Conservation (phyloP, 2,113 vertebrate genomes). For the Platysternon megacephalum region DNA sequence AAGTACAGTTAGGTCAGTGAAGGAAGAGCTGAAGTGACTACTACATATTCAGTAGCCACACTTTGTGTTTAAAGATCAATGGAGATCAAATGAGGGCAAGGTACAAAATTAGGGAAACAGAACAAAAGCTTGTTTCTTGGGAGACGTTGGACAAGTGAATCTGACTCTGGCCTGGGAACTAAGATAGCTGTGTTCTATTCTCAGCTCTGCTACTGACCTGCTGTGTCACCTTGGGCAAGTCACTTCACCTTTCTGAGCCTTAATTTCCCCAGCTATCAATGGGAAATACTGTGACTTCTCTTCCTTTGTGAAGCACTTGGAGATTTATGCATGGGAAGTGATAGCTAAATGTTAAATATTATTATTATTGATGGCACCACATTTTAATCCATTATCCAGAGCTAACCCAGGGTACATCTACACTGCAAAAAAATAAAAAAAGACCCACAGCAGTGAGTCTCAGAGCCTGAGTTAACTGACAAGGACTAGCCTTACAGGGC, state of each 20-base stretch:
- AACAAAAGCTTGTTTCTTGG: neutral
- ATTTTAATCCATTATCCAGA: neutral
- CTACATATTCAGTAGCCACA: too few species aligned
- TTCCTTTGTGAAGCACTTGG: neutral
- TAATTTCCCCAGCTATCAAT: neutral
- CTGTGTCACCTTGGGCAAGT: neutral
- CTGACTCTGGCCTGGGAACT: neutral
- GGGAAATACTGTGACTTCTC: neutral
- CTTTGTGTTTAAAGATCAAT: neutral
- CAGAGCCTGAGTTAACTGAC: neutral
- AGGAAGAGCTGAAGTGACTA: neutral
- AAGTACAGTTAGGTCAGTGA: neutral
- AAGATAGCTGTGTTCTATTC: neutral
- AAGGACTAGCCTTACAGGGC: neutral
- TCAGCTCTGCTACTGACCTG: neutral
- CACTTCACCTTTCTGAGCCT: neutral
- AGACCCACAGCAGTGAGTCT: neutral
- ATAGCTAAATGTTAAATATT: neutral
- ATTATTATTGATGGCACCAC: neutral
- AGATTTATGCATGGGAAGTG: neutral
- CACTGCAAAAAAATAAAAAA: too few species aligned
- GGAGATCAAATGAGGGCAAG: neutral
- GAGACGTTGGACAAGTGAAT: neutral
- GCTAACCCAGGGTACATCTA: neutral
- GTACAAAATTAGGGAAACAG: neutral